Base-by-base conservation (phyloP, 1,140 invertebrate species). In the Macrobrachium rosenbergii region DNA sequence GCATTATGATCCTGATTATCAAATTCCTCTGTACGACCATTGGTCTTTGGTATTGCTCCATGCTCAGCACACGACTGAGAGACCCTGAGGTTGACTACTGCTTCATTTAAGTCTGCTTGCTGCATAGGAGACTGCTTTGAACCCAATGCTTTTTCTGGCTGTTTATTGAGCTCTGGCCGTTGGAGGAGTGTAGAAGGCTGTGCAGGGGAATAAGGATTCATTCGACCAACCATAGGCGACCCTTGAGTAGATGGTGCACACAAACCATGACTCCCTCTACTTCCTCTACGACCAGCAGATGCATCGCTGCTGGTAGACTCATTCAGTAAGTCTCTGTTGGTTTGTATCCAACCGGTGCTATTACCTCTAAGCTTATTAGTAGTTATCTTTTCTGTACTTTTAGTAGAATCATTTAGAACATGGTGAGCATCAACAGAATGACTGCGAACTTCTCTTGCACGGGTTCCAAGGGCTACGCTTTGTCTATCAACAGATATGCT, bases 1-100 rank as follows among this genome's bases (percentile, higher is more conserved):
- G 3, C 62, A 23, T 79, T 37, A 12, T 23, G 16, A 45, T 23
- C 58, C 17, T 60, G 21, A 43, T 79, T 21, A 58, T 14, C 17
- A n/a, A 64, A 6, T 14, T 76, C 78, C 37, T 87, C 78, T 23
- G 69, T n/a, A 45, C 85, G 85, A 19, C 69, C 67, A 43, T 73
- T 80, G 19, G 80, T 88, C 86, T 88, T 83, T 83, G 80, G 86
- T 83, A 82, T 83, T 19, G 86, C 84, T 11, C 84, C 84, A 75
- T 87, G 64, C 45, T 87, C 84, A 62, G 84, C 84, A n/a, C 75
- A 78, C 16, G 83, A 83, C 45, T 82, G 73, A 37, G 82, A 87
- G 28, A 88, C 86, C 52, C 80, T 77, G 5, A 88, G 86, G 62
- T 88, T 88, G 62, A 82, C 86, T 21, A 88, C 86, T 21, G 86